phyloP scores from a whole-genome alignment of 2,888 invertebrate genomes.

The Drymonia ruficornis region DNA sequence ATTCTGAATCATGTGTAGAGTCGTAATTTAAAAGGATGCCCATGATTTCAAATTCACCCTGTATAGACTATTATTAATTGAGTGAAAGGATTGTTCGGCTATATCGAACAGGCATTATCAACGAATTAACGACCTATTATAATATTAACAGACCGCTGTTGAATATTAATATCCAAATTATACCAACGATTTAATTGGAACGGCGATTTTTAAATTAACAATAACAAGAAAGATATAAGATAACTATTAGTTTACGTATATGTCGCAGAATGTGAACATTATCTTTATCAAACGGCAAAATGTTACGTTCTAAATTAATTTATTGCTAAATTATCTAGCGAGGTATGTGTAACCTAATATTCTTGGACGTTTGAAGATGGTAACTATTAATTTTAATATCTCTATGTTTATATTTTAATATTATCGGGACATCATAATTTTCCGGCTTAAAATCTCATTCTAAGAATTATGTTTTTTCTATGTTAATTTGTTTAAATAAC shows the following conservation, averaged over 20 bases:
- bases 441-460: conserved; percentile 10
- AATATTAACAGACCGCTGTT: neutral
- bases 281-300: neutral
- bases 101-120: no score
- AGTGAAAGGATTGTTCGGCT: no score
- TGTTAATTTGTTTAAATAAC: neutral
- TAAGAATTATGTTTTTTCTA: neutral
- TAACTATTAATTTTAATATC: conserved; percentile 20
- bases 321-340: conserved; percentile 6
- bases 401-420: conserved; percentile 10
- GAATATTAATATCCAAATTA: neutral
- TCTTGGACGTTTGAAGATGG: conserved; percentile 15
- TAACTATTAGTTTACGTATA: neutral
- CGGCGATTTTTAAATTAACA: neutral
- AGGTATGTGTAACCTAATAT: conserved; percentile 24
- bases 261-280: neutral
- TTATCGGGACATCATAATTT: conserved; percentile 9
- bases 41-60: no score
- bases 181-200: conserved; percentile 2
- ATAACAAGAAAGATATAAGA: conserved; percentile 1
- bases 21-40: no score
- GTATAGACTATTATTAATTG: no score
- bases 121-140: neutral
- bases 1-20: no score
- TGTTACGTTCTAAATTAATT: conserved; percentile 15